These are phyloP conservation scores for Dipodomys ordii DNA, from an alignment of 2,113 vertebrate species.

Conservation along the genomic window DNA sequence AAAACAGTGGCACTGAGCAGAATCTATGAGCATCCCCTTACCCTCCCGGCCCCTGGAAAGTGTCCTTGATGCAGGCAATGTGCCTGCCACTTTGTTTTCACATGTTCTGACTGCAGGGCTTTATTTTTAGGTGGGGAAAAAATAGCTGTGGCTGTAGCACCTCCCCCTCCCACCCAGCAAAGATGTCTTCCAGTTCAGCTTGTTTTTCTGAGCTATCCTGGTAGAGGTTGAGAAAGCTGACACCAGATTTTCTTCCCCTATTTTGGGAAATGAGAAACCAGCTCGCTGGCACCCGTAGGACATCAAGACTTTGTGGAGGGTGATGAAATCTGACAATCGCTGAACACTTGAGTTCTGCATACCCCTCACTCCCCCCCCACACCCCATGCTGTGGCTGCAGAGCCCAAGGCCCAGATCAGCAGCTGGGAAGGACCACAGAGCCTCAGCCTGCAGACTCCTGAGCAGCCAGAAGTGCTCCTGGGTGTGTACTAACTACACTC, in stretches of 20 bases:
- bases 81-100: conserved; percentile 56
- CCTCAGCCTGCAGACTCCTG: not conserved
- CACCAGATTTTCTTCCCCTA: conserved; percentile 69
- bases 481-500: not conserved
- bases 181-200: conserved; percentile 60
- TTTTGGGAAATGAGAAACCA: conserved; percentile 68
- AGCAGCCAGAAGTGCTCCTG: not conserved
- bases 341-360: not conserved
- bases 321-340: not conserved
- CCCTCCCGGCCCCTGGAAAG: no score
- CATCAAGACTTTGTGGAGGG: not conserved
- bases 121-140: conserved; percentile 78
- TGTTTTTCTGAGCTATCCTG: conserved; percentile 59
- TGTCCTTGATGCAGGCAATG: not conserved
- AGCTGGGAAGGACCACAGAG: not conserved
- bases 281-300: not conserved
- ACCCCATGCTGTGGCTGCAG: fast-evolving
- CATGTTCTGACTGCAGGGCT: conserved; percentile 51
- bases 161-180: conserved; percentile 37
- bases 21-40: not conserved
- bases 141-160: conserved; percentile 57
- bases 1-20: not conserved
- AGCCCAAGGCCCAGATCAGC: not conserved
- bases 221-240: conserved; percentile 58
- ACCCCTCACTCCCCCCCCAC: no score